Percentiles rank a stretch among this genome's conserved stretches.
Evolutionary conservation across 2,797 vertebrate genomes (phyloP).

Genomic region (Oreonectes daqikongensis): DNA sequence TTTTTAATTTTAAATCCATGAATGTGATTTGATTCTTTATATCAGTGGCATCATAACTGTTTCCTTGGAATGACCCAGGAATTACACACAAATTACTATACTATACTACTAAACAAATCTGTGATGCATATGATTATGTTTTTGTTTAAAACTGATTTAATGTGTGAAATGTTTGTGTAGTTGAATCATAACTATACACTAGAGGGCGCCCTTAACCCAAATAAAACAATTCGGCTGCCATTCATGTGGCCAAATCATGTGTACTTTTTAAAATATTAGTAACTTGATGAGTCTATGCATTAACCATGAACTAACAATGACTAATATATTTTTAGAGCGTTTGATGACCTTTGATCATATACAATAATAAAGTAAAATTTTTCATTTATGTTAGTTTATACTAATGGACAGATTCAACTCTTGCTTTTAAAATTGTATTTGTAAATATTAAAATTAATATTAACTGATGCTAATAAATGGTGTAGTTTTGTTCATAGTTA

Average conservation of each 20-base stretch:
- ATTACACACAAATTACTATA: neutral
- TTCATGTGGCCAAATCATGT: neutral
- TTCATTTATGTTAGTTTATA: neutral
- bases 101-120: neutral
- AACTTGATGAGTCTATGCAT: neutral
- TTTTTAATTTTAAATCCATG: too few relatives aligned
- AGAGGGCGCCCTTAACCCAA: slow-evolving; percentile 13
- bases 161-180: neutral
- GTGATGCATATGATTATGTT: neutral
- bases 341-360: neutral
- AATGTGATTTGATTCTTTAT: too few relatives aligned
- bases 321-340: neutral
- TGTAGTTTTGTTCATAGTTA: neutral
- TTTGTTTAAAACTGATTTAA: neutral
- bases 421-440: neutral
- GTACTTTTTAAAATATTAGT: neutral
- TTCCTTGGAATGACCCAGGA: neutral
- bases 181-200: neutral
- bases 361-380: neutral
- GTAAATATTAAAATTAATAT: neutral
- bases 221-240: too few relatives aligned
- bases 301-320: neutral
- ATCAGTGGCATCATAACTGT: too few relatives aligned
- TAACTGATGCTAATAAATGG: neutral
- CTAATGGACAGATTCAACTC: neutral